phyloP scores from a whole-genome alignment of 37 sponge, comb jelly and placozoan genomes.

The Hormiphora californensis region DNA sequence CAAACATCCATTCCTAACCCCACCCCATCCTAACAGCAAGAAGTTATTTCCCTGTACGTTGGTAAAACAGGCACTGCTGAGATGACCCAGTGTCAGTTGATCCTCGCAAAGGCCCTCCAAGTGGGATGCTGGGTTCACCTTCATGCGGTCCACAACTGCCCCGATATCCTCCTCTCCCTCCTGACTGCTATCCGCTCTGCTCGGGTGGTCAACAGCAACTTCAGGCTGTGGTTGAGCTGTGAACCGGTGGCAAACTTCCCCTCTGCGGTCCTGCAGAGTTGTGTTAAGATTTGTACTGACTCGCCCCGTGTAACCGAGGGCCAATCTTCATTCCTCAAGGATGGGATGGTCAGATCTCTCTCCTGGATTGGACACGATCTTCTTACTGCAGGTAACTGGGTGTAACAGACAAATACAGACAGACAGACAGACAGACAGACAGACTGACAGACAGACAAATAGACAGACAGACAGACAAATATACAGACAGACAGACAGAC shows the following conservation, averaged over 20 bases:
- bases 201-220: constrained; percentile 24
- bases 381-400: background rate
- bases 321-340: constrained; percentile 8
- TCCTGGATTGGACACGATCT: constrained; percentile 6
- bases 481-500: too few species aligned
- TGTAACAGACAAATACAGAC: too few species aligned
- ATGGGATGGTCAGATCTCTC: constrained; percentile 19
- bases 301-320: background rate
- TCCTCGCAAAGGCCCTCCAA: background rate
- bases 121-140: constrained; percentile 15
- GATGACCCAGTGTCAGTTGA: constrained; percentile 8
- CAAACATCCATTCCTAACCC: too few species aligned
- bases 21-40: too few species aligned
- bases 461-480: too few species aligned
- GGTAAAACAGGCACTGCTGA: background rate
- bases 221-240: constrained; percentile 22
- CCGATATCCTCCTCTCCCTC: background rate
- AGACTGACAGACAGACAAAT: too few species aligned
- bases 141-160: constrained; percentile 24
- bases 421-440: too few species aligned
- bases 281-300: constrained; percentile 40
- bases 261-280: constrained; percentile 31
- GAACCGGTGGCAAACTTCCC: constrained; percentile 29
- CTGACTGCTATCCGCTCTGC: background rate
- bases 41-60: constrained; percentile 19